Conservation (phyloP, 2,113 vertebrate species). For the Mellivora capensis region DNA sequence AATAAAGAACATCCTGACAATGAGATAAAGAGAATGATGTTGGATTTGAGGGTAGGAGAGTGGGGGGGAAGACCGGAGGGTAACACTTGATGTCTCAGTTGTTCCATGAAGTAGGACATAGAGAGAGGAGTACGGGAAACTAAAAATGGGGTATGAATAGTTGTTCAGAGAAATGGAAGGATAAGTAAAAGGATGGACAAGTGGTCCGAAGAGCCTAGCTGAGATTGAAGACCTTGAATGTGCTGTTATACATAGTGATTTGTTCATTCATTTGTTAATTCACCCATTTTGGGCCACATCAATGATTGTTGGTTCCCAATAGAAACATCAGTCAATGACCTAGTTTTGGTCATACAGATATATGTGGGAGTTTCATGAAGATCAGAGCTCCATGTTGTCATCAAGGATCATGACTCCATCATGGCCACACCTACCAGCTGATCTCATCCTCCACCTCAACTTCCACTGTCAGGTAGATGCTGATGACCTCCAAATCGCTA, state of each 20-base stretch:
- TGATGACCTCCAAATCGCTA: background rate
- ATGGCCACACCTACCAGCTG: background rate
- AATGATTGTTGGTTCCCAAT: background rate
- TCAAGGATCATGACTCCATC: background rate
- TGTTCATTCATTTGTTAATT: background rate
- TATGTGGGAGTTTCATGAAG: background rate
- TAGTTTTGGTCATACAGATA: background rate
- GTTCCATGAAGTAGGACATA: background rate
- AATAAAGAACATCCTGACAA: background rate
- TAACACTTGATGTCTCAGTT: background rate
- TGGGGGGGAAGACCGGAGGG: background rate
- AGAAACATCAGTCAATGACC: background rate
- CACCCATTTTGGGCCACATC: background rate
- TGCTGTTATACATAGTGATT: background rate
- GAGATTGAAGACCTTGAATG: background rate
- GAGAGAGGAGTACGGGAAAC: background rate
- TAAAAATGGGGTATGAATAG: background rate
- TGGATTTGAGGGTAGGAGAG: background rate
- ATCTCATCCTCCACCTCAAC: background rate
- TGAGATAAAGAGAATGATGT: background rate
- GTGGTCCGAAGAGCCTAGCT: background rate
- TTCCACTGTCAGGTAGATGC: background rate
- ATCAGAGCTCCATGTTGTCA: background rate
- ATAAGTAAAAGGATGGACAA: background rate
- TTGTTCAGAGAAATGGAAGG: background rate